Evolutionary conservation across 2,797 vertebrate genomes (phyloP), one percentile per base, ranked within the genome.

Genomic region (Ispidina lecontei): DNA sequence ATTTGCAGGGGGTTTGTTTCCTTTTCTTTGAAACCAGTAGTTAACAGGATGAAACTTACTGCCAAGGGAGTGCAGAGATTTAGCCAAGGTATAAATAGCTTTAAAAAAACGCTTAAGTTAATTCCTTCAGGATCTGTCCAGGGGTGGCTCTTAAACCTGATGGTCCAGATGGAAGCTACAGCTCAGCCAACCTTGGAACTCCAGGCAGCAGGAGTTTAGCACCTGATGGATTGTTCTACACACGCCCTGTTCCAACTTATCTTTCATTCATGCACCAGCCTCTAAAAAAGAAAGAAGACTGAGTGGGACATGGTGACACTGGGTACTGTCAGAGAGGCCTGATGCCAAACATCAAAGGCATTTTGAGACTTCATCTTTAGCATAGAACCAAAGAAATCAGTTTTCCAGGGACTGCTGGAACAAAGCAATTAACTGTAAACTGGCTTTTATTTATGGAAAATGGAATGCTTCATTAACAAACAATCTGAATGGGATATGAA

Each of bases 391-490:
- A 81, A 68, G 46, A 33, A 65, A 56, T 37, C 21, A 28, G 16
- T 47, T 84, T 73, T 62, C 51, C 51, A 59, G 49, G 33, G 29
- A 76, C 20, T 18, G 69, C 54, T 77, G 54, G 55, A 91, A 87
- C 70, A 58, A 81, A 79, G 46, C 29, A 54, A 59, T 28, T 77
- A 92, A 87, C 82, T 95, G 68, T 71, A 81, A 96, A 94, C 84
- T 59, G 76, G 39, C 1, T 15, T 94, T 96, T 95, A 94, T 89
- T 94, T 84, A 90, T 92, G 94, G 89, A 97, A 90, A 97, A 91
- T 83, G 71, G 95, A 97, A 97, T 97, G 96, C 96, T 96, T 96
- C 82, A 89, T 89, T 94, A 96, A 96, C 92, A 94, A 93, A 64
- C 82, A 91, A 76, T 91, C 85, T 70, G 91, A 93, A 84, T 87